These are phyloP conservation scores for Tachystola acroxantha DNA, from an alignment of 2,888 invertebrate species.

Conservation along the genomic window DNA sequence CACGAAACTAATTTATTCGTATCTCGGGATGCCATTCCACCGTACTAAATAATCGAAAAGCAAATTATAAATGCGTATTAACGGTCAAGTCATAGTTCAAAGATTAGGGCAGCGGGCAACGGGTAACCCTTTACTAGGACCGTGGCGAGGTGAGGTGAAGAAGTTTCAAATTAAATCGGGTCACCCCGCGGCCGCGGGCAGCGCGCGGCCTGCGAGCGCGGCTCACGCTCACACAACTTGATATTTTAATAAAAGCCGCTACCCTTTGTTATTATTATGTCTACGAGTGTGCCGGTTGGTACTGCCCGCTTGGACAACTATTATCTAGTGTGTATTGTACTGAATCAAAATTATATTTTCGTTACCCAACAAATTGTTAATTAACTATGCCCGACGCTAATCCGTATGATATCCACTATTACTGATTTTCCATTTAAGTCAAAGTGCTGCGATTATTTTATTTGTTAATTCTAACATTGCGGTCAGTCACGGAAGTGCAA, in stretches of 20 bases:
- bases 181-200: slow-evolving; percentile 32
- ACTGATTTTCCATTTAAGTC: too few relatives aligned
- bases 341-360: too few relatives aligned
- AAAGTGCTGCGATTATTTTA: too few relatives aligned
- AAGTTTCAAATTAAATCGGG: slow-evolving; percentile 65
- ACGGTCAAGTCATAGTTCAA: slow-evolving; percentile 79
- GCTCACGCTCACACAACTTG: slow-evolving; percentile 57
- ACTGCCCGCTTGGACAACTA: too few relatives aligned
- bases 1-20: slow-evolving; percentile 77
- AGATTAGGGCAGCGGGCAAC: slow-evolving; percentile 76
- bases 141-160: slow-evolving; percentile 47
- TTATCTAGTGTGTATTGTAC: too few relatives aligned
- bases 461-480: slow-evolving; percentile 21
- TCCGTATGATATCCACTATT: too few relatives aligned
- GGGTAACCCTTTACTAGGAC: slow-evolving; percentile 65
- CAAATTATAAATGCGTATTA: slow-evolving; percentile 78
- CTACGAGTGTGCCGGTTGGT: slow-evolving; percentile 13
- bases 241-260: slow-evolving; percentile 54
- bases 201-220: slow-evolving; percentile 18
- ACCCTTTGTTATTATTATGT: slow-evolving; percentile 26
- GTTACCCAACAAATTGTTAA: too few relatives aligned
- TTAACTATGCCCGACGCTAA: too few relatives aligned
- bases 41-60: slow-evolving; percentile 73
- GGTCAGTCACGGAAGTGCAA: slow-evolving; percentile 52
- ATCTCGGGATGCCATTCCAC: slow-evolving; percentile 59